Conservation (phyloP, 1,140 invertebrate genomes). For the Anagrus nilaparvatae region DNA sequence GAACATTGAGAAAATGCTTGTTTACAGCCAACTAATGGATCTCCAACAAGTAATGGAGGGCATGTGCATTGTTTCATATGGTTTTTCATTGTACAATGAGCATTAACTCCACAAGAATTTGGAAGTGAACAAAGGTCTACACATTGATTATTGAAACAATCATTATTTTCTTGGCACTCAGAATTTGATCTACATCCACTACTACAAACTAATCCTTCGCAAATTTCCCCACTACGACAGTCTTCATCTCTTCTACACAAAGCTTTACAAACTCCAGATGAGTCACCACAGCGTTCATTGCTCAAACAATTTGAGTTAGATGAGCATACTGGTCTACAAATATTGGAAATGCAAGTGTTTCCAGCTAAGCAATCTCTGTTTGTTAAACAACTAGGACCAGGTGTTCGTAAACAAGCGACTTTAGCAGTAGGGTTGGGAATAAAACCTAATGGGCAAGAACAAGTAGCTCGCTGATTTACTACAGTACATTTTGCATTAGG, state of each 20-base stretch:
- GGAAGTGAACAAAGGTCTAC: slow-evolving; percentile 58
- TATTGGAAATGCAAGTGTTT: slow-evolving; percentile 57
- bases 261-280: slow-evolving; percentile 50
- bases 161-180: slow-evolving; percentile 56
- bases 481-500: slow-evolving; percentile 74
- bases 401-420: slow-evolving; percentile 69
- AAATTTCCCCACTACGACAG: slow-evolving; percentile 74
- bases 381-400: slow-evolving; percentile 55
- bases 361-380: slow-evolving; percentile 63
- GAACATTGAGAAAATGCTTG: slow-evolving; percentile 53
- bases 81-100: slow-evolving; percentile 55
- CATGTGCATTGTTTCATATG: slow-evolving; percentile 68
- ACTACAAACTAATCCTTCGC: slow-evolving; percentile 65
- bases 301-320: slow-evolving; percentile 62
- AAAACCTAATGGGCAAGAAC: slow-evolving; percentile 65
- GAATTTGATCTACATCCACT: slow-evolving; percentile 71
- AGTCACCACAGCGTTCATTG: slow-evolving; percentile 71
- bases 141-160: slow-evolving; percentile 69
- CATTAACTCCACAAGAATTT: slow-evolving; percentile 77
- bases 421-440: slow-evolving; percentile 76
- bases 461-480: slow-evolving; percentile 69
- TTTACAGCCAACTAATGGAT: slow-evolving; percentile 63
- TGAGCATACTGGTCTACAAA: slow-evolving; percentile 68
- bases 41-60: slow-evolving; percentile 58
- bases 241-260: slow-evolving; percentile 67